Evolutionary conservation across 2,113 vertebrate species (phyloP).

Genomic region (Spheniscus mendiculus): DNA sequence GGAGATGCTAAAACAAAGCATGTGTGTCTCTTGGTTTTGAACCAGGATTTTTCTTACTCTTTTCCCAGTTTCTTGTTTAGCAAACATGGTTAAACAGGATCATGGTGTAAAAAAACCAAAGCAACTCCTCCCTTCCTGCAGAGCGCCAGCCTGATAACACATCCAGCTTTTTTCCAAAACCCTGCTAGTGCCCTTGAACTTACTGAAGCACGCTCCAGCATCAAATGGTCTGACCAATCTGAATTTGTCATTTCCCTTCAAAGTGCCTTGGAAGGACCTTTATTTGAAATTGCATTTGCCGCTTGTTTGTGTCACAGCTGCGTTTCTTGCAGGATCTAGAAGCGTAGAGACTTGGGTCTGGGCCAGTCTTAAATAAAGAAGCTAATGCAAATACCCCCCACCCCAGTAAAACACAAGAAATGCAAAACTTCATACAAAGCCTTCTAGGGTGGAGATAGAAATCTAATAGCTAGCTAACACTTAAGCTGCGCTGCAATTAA

Average conservation of each 20-base stretch:
- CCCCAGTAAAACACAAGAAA: not conserved
- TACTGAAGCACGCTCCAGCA: not conserved
- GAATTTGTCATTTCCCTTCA: not conserved
- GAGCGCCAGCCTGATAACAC: not conserved
- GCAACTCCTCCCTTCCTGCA: not conserved
- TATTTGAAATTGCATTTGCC: not conserved
- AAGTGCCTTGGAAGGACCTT: not conserved
- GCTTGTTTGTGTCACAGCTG: not conserved
- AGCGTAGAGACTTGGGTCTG: not conserved
- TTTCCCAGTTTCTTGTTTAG: not conserved
- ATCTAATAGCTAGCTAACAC: not conserved
- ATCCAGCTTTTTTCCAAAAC: not conserved
- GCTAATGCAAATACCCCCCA: not conserved
- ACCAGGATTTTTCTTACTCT: not conserved
- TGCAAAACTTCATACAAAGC: not conserved
- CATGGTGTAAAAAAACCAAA: not conserved
- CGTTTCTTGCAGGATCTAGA: not conserved
- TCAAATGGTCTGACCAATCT: not conserved
- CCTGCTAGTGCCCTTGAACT: not conserved
- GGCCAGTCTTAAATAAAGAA: not conserved
- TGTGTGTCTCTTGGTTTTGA: not conserved
- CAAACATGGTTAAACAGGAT: not conserved
- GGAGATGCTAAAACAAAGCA: conserved; percentile 28
- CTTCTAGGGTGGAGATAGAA: not conserved
- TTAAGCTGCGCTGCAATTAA: not conserved